Evolutionary conservation across 2,888 invertebrate genomes (phyloP), one percentile per base, ranked within the genome.

Genomic region (Embidobia sp.): DNA sequence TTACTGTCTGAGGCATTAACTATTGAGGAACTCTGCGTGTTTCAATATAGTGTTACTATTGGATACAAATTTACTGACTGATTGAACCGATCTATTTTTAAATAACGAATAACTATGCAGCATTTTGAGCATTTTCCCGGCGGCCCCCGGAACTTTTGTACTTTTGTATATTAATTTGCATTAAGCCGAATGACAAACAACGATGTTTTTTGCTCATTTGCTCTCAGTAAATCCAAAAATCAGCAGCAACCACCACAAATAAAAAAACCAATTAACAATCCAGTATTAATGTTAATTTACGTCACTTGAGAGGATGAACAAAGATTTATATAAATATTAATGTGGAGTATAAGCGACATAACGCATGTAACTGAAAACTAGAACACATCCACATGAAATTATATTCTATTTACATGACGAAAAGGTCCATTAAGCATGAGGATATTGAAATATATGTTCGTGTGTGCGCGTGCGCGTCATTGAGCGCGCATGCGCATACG

Each of bases 231-330:
- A 53, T 42, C 31, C 42, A 11, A 2, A 11, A 42, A 35, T 4
- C 13, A 18, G 19, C 29, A 44, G 7, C 27, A 27, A 29, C 15
- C 22, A 19, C 10, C 8, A 31, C 37, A 40, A 10, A 3, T 8
- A 26, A 10, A n/a, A n/a, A n/a, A n/a, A n/a, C n/a, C 42, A 26
- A 6, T 11, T 22, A 27, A 35, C 7, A n/a, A 53, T 35, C 46
- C 67, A 69, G 57, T 77, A 73, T 77, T 77, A 77, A 27, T 4
- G 8, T 69, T 73, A 7, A 66, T 63, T 70, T 78, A 22, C 73
- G 74, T 78, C 78, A 74, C 74, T 59, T 35, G 53, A 66, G 64
- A 61, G 70, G 70, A 78, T 70, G 78, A 69, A 74, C 67, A 61
- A 66, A 57, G 31, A 70, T 74, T 69, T 51, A 78, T 74, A 74